These are phyloP conservation scores for Probaryconus sp. DNA, from an alignment of 1,140 invertebrate species.

Conservation along the genomic window DNA sequence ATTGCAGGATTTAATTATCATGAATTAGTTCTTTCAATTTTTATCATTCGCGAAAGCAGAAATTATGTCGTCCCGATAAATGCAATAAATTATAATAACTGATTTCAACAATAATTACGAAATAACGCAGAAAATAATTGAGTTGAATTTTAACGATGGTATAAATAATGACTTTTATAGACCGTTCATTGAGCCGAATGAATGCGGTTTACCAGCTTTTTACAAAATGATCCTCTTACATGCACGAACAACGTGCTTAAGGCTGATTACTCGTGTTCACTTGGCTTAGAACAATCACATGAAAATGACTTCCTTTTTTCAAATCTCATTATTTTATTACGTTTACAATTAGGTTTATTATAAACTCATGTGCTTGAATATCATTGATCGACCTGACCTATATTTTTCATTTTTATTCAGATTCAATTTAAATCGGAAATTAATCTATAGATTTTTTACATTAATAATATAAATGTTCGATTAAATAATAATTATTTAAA, in stretches of 20 bases:
- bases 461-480: no score
- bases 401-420: no score
- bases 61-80: no score
- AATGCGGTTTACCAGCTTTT: constrained; percentile 31
- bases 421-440: no score
- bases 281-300: constrained; percentile 29
- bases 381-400: no score
- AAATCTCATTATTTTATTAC: constrained; percentile 13
- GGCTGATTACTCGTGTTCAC: constrained; percentile 44
- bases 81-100: background rate
- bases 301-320: constrained; percentile 24
- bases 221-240: constrained; percentile 33
- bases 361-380: no score
- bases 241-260: constrained; percentile 41
- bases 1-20: no score
- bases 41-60: no score
- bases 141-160: constrained; percentile 15
- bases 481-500: no score
- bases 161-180: constrained; percentile 34
- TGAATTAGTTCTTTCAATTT: no score
- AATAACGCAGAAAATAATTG: constrained; percentile 1
- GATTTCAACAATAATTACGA: constrained; percentile 2
- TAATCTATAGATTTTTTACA: no score
- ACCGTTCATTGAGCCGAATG: constrained; percentile 26
- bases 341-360: no score